Conservation (phyloP, 2,888 invertebrate genomes). For the Orchesella flavescens region DNA sequence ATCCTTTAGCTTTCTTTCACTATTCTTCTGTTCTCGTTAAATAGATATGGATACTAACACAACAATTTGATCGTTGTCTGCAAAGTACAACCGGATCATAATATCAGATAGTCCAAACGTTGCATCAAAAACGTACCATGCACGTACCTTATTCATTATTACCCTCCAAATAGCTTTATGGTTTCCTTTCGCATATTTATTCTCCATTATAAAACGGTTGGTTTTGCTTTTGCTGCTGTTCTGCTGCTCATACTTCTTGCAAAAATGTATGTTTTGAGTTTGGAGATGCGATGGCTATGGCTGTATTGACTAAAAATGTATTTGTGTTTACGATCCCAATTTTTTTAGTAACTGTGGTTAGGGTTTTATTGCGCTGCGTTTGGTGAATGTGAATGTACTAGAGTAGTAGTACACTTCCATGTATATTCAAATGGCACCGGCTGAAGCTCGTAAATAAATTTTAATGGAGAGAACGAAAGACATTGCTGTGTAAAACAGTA, state of each 20-base stretch:
- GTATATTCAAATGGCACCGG: not conserved
- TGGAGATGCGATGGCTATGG: no score
- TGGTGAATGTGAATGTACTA: no score
- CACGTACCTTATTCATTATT: slow-evolving; percentile 1
- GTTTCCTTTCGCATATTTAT: not conserved
- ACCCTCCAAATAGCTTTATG: slow-evolving; percentile 4
- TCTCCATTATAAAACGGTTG: no score
- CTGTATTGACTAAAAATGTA: not conserved
- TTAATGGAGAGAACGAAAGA: not conserved
- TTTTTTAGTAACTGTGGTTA: slow-evolving; percentile 21
- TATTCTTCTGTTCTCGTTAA: not conserved
- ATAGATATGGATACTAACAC: no score
- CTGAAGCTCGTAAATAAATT: slow-evolving; percentile 15
- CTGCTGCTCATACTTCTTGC: no score
- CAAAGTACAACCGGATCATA: no score
- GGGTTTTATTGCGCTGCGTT: slow-evolving; percentile 26
- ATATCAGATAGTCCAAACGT: no score
- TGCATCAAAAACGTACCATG: not conserved
- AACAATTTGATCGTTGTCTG: no score
- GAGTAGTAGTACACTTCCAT: not conserved
- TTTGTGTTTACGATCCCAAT: slow-evolving; percentile 13
- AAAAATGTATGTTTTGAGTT: no score
- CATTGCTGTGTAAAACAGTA: no score
- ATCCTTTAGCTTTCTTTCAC: slow-evolving; percentile 5
- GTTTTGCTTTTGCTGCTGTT: no score